These are phyloP conservation scores for Ptychodera flava DNA, from an alignment of 35 echinoderm and acorn worm species.

Conservation along the genomic window DNA sequence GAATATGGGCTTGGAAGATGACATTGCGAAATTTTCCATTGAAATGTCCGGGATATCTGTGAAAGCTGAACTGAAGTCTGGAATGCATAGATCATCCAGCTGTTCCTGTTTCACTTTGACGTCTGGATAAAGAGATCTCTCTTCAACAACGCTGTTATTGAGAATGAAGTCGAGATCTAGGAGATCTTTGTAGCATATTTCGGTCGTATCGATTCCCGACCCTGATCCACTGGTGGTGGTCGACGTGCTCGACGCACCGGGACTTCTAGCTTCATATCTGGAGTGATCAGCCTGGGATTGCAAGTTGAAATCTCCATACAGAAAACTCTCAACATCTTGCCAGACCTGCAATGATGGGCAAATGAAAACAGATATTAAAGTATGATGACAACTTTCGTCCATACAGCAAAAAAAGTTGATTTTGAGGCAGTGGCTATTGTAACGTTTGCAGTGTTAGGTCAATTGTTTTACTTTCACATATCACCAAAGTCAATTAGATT, in stretches of 20 bases:
- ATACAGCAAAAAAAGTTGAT: no score
- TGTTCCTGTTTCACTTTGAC: not conserved
- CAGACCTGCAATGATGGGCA: not conserved
- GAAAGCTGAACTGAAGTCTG: not conserved
- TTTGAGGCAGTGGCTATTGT: no score
- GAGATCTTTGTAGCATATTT: conserved; percentile 50
- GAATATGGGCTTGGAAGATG: not conserved
- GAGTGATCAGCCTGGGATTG: not conserved
- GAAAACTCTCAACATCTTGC: not conserved
- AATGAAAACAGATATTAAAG: not conserved
- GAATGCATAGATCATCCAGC: not conserved
- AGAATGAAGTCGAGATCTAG: conserved; percentile 96
- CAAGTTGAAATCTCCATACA: not conserved
- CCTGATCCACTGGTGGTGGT: not conserved
- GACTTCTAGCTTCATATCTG: not conserved
- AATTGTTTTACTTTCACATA: no score
- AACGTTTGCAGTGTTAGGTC: no score
- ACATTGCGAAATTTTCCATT: not conserved
- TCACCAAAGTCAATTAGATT: no score
- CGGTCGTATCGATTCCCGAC: not conserved
- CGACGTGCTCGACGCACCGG: not conserved
- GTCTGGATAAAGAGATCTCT: not conserved
- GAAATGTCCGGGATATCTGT: not conserved
- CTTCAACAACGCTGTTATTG: conserved; percentile 50
- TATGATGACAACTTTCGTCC: no score